Evolutionary conservation across 2,888 invertebrate species (phyloP), one percentile per base, ranked within the genome.

Genomic region (Sipunculus nudus): DNA sequence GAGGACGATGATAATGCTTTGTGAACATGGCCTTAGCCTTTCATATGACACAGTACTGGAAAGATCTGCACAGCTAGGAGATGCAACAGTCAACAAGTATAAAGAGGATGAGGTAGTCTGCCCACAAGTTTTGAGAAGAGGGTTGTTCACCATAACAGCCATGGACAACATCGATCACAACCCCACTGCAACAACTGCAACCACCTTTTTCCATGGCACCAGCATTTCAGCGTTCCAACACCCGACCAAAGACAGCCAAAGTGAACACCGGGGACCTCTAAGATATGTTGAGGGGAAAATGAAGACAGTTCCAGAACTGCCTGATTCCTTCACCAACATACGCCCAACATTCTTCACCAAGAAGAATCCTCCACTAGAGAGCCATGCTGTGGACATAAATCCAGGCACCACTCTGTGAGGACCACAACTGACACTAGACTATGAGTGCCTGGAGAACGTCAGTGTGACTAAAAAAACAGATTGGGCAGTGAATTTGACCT

Each of bases 151-250:
- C 5, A 67, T 66, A 40, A 29, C 66, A 38, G 68, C 67, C 19
- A 54, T 70, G 29, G 68, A 73, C 41, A 72, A 67, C 49, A 71
- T 66, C 28, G 70, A 73, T 32, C 67, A 67, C 32, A 73, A 68
- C 46, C 65, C 66, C 35, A 57, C 50, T 32, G 45, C 68, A 45
- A 60, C 65, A 16, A 65, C 61, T 35, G 63, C 66, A 25, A 59
- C 43, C 19, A 50, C 52, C 19, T 64, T 60, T 16, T 64, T 64
- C 35, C 67, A 71, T 57, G 70, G 70, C 3, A 67, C 67, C 3
- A 57, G 59, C 28, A 65, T 68, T 38, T 70, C 70, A 5, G 10
- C 67, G 13, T 68, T 66, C 43, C 67, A 65, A 46, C 67, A 68
- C 50, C 65, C 63, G 46, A 39, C 29, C 28, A 8, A 23, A 48